Conservation (phyloP, 2,113 vertebrate species). For the Panthera tigris region DNA sequence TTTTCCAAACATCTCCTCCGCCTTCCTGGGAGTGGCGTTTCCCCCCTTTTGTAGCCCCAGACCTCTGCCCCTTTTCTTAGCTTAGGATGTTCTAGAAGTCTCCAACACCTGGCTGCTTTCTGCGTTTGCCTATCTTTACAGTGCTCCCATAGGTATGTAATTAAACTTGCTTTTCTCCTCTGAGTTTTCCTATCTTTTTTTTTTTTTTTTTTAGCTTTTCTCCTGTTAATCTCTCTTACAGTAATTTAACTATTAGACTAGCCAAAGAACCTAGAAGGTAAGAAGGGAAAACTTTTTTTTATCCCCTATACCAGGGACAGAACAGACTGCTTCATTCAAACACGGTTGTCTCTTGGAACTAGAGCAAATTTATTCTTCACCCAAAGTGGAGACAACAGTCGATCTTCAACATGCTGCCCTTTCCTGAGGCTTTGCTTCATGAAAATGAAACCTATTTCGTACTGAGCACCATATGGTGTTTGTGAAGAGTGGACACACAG, state of each 20-base stretch:
- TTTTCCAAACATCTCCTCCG: background rate
- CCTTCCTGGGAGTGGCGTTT: background rate
- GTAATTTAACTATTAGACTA: background rate
- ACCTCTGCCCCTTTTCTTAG: background rate
- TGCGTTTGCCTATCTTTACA: background rate
- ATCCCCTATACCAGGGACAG: conserved; percentile 2
- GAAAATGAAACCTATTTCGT: conserved; percentile 77
- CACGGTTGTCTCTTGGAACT: background rate
- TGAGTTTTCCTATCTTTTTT: too few species aligned
- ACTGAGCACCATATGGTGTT: conserved; percentile 85
- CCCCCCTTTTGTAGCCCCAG: background rate
- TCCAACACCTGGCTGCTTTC: background rate
- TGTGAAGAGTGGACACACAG: conserved; percentile 79
- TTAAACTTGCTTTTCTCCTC: background rate
- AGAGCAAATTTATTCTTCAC: conserved; percentile 57
- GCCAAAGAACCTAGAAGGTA: background rate
- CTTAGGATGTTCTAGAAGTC: background rate
- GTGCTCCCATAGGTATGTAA: background rate
- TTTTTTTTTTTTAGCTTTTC: too few species aligned
- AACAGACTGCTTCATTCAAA: conserved; percentile 10
- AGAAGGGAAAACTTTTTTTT: background rate
- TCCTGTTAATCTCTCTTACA: background rate
- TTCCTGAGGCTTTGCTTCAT: conserved; percentile 76
- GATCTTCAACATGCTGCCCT: conserved; percentile 70
- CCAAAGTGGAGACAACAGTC: conserved; percentile 46